Conservation (phyloP, 64 coral and sea anemone genomes). For the Porites australiensis region DNA sequence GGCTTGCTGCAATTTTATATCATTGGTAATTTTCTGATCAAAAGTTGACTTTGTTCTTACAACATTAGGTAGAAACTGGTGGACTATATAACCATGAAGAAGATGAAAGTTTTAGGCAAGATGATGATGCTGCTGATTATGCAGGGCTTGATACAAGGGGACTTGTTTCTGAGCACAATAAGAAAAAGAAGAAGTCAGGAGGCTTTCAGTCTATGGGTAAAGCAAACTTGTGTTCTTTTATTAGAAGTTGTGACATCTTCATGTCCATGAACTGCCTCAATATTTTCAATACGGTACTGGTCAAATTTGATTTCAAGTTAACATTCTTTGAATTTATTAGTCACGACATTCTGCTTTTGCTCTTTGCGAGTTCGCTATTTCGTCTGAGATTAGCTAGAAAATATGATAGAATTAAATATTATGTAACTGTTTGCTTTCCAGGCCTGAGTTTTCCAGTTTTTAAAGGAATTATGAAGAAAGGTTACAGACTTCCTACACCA, state of each 20-base stretch:
- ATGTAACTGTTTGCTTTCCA: background rate
- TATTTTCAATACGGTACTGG: no score
- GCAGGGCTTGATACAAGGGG: constrained; percentile 14
- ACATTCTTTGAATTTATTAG: no score
- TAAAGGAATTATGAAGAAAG: constrained; percentile 98
- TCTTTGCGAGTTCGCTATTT: no score
- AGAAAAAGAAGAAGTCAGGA: constrained; percentile 84
- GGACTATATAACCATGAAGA: background rate
- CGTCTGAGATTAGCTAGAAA: no score
- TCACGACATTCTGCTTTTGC: no score
- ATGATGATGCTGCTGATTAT: constrained; percentile 27
- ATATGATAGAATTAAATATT: no score
- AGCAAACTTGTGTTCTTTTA: background rate
- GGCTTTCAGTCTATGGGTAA: constrained; percentile 88
- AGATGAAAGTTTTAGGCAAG: background rate
- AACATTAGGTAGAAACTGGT: constrained; percentile 47
- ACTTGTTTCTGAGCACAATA: constrained; percentile 74
- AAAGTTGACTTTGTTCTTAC: no score
- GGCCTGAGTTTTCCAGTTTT: constrained; percentile 84
- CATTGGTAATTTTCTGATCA: no score
- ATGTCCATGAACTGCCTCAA: no score
- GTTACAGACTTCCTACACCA: constrained; percentile 93
- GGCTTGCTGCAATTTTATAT: no score
- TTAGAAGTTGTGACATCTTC: no score
- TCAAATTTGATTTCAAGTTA: no score